Conservation (phyloP, 2,797 vertebrate genomes). For the Neosilurus hyrtlii region DNA sequence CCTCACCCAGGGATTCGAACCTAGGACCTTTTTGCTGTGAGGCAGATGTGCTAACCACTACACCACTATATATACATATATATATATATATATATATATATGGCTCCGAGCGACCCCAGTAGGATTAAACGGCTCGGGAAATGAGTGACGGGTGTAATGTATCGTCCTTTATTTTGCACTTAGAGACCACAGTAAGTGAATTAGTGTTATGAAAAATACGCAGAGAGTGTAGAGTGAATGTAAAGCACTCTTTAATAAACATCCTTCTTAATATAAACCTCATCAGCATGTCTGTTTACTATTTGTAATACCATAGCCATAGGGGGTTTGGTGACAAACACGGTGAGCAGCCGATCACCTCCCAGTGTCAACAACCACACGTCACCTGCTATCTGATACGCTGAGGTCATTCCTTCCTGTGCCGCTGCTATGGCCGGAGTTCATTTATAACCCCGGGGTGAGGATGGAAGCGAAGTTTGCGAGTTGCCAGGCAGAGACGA, state of each 20-base stretch:
- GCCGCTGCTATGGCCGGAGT: slow-evolving; percentile 20
- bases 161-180: neutral
- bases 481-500: neutral
- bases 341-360: neutral
- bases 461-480: neutral
- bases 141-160: no score
- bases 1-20: no score
- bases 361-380: slow-evolving; percentile 39
- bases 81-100: no score
- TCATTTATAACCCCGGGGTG: slow-evolving; percentile 56
- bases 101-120: no score
- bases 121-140: no score
- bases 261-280: slow-evolving; percentile 71
- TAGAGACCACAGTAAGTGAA: neutral
- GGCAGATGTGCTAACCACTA: no score
- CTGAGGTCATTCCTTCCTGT: slow-evolving; percentile 29
- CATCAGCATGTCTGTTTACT: slow-evolving; percentile 74
- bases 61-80: no score
- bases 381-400: slow-evolving; percentile 35
- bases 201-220: neutral
- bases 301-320: slow-evolving; percentile 66
- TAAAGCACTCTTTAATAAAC: slow-evolving; percentile 69
- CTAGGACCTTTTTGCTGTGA: no score
- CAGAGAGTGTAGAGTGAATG: neutral
- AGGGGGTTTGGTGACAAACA: slow-evolving; percentile 66